Percentiles rank a stretch among this genome's conserved stretches.
phyloP scores from a whole-genome alignment of 2,888 invertebrate species.

The Pegoplata infirma region DNA sequence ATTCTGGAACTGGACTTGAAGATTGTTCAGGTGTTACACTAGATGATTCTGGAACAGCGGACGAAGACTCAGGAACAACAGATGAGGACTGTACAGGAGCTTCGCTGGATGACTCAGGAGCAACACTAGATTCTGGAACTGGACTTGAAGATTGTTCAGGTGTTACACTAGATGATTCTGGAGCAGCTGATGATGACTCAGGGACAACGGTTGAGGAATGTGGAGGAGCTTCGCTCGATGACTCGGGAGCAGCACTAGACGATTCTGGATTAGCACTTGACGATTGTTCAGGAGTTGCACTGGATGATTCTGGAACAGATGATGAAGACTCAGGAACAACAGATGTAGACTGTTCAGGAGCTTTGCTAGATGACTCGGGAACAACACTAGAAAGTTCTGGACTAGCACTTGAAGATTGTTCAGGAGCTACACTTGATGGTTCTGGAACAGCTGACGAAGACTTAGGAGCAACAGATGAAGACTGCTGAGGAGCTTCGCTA shows the following conservation, averaged over 20 bases:
- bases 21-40: no score
- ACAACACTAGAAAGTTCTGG: not conserved
- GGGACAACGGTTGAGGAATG: not conserved
- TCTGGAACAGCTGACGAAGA: not conserved
- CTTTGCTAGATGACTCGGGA: not conserved
- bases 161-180: no score
- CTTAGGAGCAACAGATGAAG: conserved; percentile 9
- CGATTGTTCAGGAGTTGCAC: not conserved
- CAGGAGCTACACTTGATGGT: not conserved
- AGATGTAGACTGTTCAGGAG: not conserved
- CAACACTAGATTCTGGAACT: no score
- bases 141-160: no score
- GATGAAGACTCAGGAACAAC: not conserved
- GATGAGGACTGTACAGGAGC: no score
- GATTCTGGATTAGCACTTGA: no score
- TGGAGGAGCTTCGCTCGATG: not conserved
- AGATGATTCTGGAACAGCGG: no score
- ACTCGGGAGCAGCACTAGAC: no score
- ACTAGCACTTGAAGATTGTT: not conserved
- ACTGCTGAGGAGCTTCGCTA: not conserved
- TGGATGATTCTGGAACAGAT: not conserved
- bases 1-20: no score
- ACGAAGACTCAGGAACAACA: no score
- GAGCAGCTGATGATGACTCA: not conserved
- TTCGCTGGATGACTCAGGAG: no score